phyloP scores from a whole-genome alignment of 2,797 vertebrate species.

The Otus scops region DNA sequence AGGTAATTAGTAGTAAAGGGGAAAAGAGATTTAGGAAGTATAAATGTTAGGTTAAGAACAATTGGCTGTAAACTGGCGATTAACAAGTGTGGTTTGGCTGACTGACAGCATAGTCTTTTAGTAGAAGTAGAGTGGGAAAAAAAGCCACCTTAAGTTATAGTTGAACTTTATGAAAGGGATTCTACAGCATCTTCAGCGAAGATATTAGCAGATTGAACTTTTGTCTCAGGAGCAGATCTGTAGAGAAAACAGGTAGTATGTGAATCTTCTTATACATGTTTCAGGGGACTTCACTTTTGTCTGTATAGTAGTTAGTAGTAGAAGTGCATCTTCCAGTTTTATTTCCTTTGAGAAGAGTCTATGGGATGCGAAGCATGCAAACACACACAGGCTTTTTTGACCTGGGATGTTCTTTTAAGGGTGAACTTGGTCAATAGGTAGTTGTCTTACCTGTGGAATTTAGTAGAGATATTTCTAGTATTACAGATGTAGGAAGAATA shows the following conservation, averaged over 20 bases:
- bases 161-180: background rate
- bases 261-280: background rate
- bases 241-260: background rate
- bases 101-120: background rate
- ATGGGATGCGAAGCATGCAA: fast-evolving
- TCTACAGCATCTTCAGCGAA: background rate
- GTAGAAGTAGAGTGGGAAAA: background rate
- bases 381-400: background rate
- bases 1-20: background rate
- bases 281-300: background rate
- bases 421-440: fast-evolving
- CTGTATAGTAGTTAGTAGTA: background rate
- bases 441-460: background rate
- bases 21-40: background rate
- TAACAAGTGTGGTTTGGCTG: background rate
- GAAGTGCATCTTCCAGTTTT: background rate
- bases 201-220: background rate
- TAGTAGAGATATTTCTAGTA: background rate
- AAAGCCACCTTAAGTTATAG: background rate
- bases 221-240: background rate
- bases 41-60: background rate
- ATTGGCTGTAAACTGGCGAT: background rate
- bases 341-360: background rate
- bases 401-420: background rate
- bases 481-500: background rate